These are phyloP conservation scores for Zaprionus vittiger DNA, from an alignment of 1,140 invertebrate species.

Conservation along the genomic window DNA sequence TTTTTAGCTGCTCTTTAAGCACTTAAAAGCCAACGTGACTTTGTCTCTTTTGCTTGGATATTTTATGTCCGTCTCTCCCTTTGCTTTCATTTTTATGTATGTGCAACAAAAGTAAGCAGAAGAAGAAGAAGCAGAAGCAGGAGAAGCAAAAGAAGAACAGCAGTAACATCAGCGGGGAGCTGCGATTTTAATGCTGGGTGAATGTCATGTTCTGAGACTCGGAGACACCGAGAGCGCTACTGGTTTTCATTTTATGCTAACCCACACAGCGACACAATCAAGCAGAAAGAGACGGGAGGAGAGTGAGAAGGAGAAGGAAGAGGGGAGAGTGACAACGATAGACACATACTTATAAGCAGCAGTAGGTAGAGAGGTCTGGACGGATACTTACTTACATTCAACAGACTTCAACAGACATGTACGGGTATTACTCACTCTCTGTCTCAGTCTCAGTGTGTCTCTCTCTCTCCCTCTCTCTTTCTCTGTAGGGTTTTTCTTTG, in stretches of 20 bases:
- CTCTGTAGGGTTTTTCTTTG: slow-evolving; percentile 27
- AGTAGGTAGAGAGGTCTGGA: slow-evolving; percentile 25
- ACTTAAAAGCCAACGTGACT: slow-evolving; percentile 69
- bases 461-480: neutral
- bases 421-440: slow-evolving; percentile 43
- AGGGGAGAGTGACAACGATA: neutral
- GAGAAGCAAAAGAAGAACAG: neutral
- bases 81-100: slow-evolving; percentile 72
- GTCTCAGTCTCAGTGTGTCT: neutral
- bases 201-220: slow-evolving; percentile 71
- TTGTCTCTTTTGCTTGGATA: slow-evolving; percentile 74
- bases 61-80: slow-evolving; percentile 64
- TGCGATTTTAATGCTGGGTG: slow-evolving; percentile 76
- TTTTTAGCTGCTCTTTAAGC: slow-evolving; percentile 42
- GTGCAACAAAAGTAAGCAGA: slow-evolving; percentile 25
- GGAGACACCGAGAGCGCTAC: slow-evolving; percentile 40
- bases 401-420: slow-evolving; percentile 52
- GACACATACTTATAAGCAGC: slow-evolving; percentile 26
- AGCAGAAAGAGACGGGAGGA: neutral
- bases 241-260: slow-evolving; percentile 75
- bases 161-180: slow-evolving; percentile 29
- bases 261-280: slow-evolving; percentile 39
- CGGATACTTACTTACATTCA: slow-evolving; percentile 36
- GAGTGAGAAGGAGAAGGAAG: neutral
- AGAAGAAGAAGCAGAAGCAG: neutral